These are phyloP conservation scores for Doryteuthis pealeii DNA, from an alignment of 1,140 invertebrate species.

Conservation along the genomic window DNA sequence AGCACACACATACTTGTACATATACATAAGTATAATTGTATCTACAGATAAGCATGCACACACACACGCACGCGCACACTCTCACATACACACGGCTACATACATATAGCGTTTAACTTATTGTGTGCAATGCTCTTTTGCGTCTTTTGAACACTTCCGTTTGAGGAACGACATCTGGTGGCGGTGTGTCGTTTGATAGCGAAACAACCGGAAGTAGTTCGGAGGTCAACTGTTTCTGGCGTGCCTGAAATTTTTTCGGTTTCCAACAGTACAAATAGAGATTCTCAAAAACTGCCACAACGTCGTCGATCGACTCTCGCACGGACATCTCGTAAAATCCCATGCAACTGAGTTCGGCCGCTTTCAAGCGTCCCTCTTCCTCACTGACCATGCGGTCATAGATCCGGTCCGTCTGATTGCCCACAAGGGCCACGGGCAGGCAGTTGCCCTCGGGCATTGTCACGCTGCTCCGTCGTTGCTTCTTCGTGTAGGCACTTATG, in stretches of 20 bases:
- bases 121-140: no score
- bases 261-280: slow-evolving; percentile 30
- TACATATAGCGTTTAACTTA: no score
- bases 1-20: no score
- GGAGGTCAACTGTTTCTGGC: no score
- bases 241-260: slow-evolving; percentile 28
- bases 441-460: slow-evolving; percentile 63
- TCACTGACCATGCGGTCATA: slow-evolving; percentile 83
- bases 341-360: slow-evolving; percentile 73
- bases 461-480: slow-evolving; percentile 64
- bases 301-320: slow-evolving; percentile 72
- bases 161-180: no score
- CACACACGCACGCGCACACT: no score
- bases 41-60: no score
- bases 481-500: slow-evolving; percentile 75
- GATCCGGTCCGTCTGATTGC: slow-evolving; percentile 88
- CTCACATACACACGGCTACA: no score
- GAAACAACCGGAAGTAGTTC: no score
- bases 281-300: slow-evolving; percentile 36
- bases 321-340: slow-evolving; percentile 83
- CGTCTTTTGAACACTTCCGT: no score
- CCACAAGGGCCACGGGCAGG: slow-evolving; percentile 78
- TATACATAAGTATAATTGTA: no score
- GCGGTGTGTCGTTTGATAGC: no score
- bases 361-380: slow-evolving; percentile 76